These are phyloP conservation scores for Galeruca laticollis DNA, from an alignment of 2,888 invertebrate genomes.

Conservation along the genomic window DNA sequence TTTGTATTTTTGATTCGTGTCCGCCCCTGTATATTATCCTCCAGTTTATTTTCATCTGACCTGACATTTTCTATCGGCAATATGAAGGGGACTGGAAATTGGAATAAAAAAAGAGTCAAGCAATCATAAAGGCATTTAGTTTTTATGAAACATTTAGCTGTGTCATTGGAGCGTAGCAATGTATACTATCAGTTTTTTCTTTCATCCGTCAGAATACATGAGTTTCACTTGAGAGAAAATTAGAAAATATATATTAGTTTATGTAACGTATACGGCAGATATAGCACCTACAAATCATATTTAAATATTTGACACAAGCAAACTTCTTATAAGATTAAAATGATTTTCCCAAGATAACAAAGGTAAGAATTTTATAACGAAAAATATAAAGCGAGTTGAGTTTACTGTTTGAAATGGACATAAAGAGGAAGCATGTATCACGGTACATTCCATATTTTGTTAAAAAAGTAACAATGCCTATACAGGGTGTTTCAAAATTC, in stretches of 20 bases:
- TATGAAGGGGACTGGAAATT: constrained; percentile 25
- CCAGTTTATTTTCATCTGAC: constrained; percentile 42
- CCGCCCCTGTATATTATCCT: constrained; percentile 21
- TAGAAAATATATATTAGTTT: background rate
- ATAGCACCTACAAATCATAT: too few relatives aligned
- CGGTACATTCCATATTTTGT: too few relatives aligned
- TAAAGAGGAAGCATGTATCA: too few relatives aligned
- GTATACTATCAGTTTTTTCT: constrained; percentile 29
- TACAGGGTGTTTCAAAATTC: too few relatives aligned
- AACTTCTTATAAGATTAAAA: too few relatives aligned
- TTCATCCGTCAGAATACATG: constrained; percentile 7
- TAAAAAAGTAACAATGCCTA: too few relatives aligned
- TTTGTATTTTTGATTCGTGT: background rate
- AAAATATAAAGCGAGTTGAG: too few relatives aligned
- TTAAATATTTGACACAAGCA: too few relatives aligned
- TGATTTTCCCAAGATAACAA: too few relatives aligned
- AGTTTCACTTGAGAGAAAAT: constrained; percentile 13
- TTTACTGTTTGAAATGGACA: too few relatives aligned
- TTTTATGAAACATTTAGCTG: constrained; percentile 32
- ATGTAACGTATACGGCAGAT: too few relatives aligned
- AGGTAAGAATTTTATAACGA: too few relatives aligned
- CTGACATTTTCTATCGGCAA: constrained; percentile 44
- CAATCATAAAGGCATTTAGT: constrained; percentile 30
- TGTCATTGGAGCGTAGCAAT: constrained; percentile 28
- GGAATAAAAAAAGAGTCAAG: constrained; percentile 19